Percentiles rank a stretch among this genome's conserved stretches.
Conservation (phyloP, 2,113 vertebrate species). For the Riparia riparia region DNA sequence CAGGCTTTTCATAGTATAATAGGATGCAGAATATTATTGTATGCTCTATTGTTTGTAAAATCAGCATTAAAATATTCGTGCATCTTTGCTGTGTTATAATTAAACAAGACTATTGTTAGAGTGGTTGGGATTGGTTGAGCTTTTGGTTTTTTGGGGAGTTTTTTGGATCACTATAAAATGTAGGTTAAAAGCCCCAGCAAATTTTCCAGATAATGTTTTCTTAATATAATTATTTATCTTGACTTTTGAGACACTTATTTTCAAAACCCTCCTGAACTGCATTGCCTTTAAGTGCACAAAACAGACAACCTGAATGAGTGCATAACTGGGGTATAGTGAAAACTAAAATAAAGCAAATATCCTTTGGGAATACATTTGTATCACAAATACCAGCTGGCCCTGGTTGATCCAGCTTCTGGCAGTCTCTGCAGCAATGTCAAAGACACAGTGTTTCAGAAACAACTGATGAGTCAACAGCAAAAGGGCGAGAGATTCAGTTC, state of each 20-base stretch:
- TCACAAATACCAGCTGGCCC: conserved; percentile 35
- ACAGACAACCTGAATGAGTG: background rate
- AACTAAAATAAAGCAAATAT: conserved; percentile 27
- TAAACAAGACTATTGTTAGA: background rate
- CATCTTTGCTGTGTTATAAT: background rate
- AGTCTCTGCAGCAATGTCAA: background rate
- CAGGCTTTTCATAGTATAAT: background rate
- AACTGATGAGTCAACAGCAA: conserved; percentile 37
- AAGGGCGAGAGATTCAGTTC: background rate
- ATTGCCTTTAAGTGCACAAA: background rate
- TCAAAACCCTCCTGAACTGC: background rate
- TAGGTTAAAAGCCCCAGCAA: background rate
- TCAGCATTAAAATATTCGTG: background rate
- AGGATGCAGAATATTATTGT: background rate
- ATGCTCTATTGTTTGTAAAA: background rate
- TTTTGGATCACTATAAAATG: background rate
- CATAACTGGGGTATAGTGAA: conserved; percentile 40
- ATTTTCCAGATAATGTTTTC: background rate
- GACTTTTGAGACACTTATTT: conserved; percentile 47
- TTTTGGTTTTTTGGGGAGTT: background rate
- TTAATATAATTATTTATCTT: background rate
- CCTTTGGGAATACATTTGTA: background rate
- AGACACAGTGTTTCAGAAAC: conserved; percentile 32
- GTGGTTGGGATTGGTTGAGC: background rate
- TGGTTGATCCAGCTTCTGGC: conserved; percentile 8